Percentiles rank a stretch among this genome's conserved stretches.
Conservation (phyloP, 2,888 invertebrate genomes). For the Rhagonycha lutea region DNA sequence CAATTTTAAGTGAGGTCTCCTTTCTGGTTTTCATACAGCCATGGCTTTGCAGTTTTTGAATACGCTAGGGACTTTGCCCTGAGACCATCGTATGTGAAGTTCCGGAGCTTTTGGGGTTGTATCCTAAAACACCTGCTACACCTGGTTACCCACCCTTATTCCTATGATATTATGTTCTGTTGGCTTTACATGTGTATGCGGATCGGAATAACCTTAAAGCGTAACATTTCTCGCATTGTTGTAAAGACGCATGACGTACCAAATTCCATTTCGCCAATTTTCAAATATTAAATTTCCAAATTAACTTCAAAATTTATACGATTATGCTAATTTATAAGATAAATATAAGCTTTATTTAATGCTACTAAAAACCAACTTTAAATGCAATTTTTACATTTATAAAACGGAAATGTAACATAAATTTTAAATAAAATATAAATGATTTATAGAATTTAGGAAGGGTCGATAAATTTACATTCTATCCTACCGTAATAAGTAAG, state of each 20-base stretch:
- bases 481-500: conserved; percentile 1
- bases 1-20: conserved; percentile 29
- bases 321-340: not conserved
- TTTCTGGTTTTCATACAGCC: conserved; percentile 26
- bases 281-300: not conserved
- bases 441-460: not conserved
- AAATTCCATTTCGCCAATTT: not conserved
- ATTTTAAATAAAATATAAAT: not conserved
- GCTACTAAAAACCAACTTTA: not conserved
- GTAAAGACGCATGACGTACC: not conserved
- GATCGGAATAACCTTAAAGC: conserved; percentile 20
- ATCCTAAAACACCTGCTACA: conserved; percentile 29
- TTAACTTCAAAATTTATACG: not conserved
- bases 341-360: not conserved
- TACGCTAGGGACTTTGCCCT: conserved; percentile 26
- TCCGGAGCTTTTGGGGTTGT: conserved; percentile 18
- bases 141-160: conserved; percentile 18
- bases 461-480: not conserved
- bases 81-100: conserved; percentile 20
- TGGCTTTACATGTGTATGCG: conserved; percentile 22
- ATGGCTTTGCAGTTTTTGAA: conserved; percentile 22
- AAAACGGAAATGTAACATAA: conserved; percentile 4
- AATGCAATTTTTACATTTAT: conserved; percentile 1
- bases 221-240: conserved; percentile 24
- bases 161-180: conserved; percentile 22